phyloP scores from a whole-genome alignment of 2,797 vertebrate genomes.

The Staurois parvus region DNA sequence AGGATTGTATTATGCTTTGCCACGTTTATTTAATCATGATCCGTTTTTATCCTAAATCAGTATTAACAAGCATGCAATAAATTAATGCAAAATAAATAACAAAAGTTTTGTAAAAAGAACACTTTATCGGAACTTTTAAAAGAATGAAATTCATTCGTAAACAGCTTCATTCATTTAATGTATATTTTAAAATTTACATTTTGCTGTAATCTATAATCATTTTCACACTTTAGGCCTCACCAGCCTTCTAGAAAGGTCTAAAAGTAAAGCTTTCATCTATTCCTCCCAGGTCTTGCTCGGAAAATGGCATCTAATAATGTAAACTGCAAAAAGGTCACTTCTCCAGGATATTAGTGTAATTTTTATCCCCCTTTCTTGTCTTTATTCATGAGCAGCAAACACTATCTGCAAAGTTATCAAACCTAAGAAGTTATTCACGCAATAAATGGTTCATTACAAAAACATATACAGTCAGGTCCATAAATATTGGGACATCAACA shows the following conservation, averaged over 20 bases:
- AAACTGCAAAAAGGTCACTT: conserved; percentile 2
- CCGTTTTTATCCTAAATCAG: neutral
- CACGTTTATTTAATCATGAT: too few species aligned
- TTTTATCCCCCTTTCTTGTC: too few species aligned
- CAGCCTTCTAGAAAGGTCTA: neutral
- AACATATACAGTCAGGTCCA: too few species aligned
- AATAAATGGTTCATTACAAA: too few species aligned
- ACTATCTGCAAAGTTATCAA: too few species aligned
- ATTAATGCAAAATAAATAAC: neutral
- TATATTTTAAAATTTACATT: neutral
- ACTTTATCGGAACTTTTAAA: neutral
- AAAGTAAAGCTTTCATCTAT: neutral
- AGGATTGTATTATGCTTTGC: neutral
- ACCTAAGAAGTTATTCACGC: too few species aligned
- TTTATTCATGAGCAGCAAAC: too few species aligned
- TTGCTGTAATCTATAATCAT: neutral
- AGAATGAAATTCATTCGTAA: neutral
- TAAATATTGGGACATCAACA: too few species aligned
- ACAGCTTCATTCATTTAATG: too few species aligned
- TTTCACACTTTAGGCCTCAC: neutral
- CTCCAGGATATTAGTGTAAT: neutral
- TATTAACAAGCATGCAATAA: neutral
- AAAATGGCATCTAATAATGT: neutral
- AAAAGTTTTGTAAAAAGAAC: neutral
- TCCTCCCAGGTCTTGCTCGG: neutral